Conservation (phyloP, 92 coral and sea anemone species). For the Porites divaricata region DNA sequence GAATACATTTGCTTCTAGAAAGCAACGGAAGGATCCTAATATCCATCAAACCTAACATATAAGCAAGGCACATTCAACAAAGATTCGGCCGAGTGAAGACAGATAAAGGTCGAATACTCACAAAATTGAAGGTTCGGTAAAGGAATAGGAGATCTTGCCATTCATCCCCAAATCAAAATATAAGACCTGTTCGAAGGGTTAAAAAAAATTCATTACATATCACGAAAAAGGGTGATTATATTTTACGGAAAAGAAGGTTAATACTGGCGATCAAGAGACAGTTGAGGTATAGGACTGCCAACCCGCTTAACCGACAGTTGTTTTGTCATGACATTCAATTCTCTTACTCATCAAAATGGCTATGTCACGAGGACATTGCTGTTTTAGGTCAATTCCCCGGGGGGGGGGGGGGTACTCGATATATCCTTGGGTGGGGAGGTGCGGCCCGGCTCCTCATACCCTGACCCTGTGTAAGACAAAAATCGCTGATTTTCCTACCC, state of each 20-base stretch:
- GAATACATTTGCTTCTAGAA: not conserved
- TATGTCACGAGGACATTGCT: no score
- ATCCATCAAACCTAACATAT: not conserved
- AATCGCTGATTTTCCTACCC: no score
- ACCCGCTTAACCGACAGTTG: not conserved
- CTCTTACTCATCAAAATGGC: not conserved
- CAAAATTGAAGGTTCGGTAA: not conserved
- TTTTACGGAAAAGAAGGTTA: no score
- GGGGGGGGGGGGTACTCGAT: no score
- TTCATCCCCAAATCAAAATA: not conserved
- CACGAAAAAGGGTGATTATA: no score
- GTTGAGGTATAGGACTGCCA: not conserved
- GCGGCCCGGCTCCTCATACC: no score
- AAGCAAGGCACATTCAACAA: not conserved
- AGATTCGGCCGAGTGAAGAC: not conserved
- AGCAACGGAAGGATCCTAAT: not conserved
- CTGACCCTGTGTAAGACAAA: no score
- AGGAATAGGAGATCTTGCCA: not conserved
- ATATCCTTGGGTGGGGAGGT: no score
- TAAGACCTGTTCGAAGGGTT: constrained; percentile 1
- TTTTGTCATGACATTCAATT: not conserved
- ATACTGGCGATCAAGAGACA: not conserved
- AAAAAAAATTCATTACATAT: not conserved
- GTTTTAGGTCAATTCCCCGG: no score
- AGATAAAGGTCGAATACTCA: not conserved